Evolutionary conservation across 2,797 vertebrate species (phyloP), one percentile per base, ranked within the genome.

Genomic region (Epinephelus coioides): DNA sequence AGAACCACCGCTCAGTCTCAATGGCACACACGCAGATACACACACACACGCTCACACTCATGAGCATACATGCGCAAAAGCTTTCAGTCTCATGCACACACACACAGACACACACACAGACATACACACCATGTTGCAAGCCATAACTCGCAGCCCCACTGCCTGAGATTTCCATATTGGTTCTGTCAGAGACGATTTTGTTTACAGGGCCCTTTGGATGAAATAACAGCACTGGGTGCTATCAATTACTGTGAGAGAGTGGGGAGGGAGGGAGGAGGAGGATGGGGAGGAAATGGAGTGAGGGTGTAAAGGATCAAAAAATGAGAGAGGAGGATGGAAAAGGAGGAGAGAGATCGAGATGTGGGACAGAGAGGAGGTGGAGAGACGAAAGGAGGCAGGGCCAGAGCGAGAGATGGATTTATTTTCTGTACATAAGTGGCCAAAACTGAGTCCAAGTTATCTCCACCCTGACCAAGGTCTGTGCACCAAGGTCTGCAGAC

Each of bases 121-220:
- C n/a, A 63, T 72, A 63, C 79, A 80, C 51, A 40, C 66, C 17
- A 51, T 40, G 47, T 82, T 60, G 56, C 40, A 54, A 56, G 53
- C 81, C 84, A 91, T 96, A 95, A 95, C 89, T 95, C 82, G 69
- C 72, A 66, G 60, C 75, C 73, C 80, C 86, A 78, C 88, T 57
- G 86, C 69, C 61, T 78, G 66, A 86, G 84, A 95, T 95, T 94
- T 94, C 94, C 94, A 95, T 95, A 95, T 94, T 95, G 92, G 74
- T 88, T 90, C 92, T 94, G 95, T 95, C 95, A 89, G 69, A 86
- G 87, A 87, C 83, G 46, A 90, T 88, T 94, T 93, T 94, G 94
- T 95, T 95, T 95, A 96, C 95, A 93, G 89, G 92, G 87, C 90
- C 88, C 90, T 94, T 92, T 89, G 82, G 89, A 94, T 95, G 95